These are phyloP conservation scores for Rhabdornis inornatus DNA, from an alignment of 2,113 vertebrate genomes.

Conservation along the genomic window DNA sequence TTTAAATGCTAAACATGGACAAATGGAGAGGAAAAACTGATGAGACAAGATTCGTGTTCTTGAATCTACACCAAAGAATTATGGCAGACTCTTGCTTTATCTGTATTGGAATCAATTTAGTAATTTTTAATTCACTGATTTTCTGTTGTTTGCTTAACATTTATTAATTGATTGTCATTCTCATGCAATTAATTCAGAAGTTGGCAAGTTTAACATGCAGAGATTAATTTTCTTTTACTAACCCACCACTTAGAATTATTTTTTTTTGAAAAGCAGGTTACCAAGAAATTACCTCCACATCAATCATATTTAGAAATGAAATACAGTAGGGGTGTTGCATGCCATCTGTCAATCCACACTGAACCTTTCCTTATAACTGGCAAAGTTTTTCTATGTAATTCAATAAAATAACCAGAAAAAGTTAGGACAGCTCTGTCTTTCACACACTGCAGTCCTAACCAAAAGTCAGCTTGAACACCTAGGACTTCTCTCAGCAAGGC, in stretches of 20 bases:
- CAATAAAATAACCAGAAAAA: slow-evolving; percentile 16
- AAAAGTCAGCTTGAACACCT: background rate
- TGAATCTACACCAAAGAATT: slow-evolving; percentile 38
- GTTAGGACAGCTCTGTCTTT: background rate
- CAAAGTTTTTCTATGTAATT: slow-evolving; percentile 23
- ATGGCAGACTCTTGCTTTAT: slow-evolving; percentile 53
- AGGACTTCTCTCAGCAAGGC: background rate
- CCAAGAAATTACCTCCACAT: slow-evolving; percentile 63
- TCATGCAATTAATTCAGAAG: slow-evolving; percentile 72
- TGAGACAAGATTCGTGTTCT: slow-evolving; percentile 17
- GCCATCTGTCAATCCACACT: slow-evolving; percentile 58
- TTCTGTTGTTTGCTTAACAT: slow-evolving; percentile 74
- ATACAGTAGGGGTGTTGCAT: slow-evolving; percentile 37
- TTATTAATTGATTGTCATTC: slow-evolving; percentile 75
- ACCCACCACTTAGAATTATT: slow-evolving; percentile 54
- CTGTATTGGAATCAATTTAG: slow-evolving; percentile 71
- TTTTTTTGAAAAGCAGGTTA: slow-evolving; percentile 53
- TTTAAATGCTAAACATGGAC: slow-evolving; percentile 51
- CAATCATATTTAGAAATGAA: slow-evolving; percentile 67
- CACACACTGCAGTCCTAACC: background rate
- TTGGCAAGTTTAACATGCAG: slow-evolving; percentile 69
- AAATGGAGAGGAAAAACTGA: background rate
- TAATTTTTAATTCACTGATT: slow-evolving; percentile 75
- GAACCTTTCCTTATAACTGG: slow-evolving; percentile 36
- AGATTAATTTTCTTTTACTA: slow-evolving; percentile 75